These are phyloP conservation scores for Sphecodes monilicornis DNA, from an alignment of 2,888 invertebrate species.

Conservation along the genomic window DNA sequence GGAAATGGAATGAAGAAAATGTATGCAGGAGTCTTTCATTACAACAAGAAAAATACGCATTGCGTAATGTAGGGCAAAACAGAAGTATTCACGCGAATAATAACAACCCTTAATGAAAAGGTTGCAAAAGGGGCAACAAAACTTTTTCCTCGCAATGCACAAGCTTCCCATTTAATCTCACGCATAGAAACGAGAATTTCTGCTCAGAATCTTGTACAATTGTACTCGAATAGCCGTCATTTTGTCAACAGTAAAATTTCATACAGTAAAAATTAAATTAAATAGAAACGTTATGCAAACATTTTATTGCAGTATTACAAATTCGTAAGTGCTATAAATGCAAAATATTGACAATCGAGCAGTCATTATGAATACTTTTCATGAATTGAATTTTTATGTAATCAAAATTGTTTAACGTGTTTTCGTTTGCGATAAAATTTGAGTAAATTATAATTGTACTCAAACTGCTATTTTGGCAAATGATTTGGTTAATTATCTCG, in stretches of 20 bases:
- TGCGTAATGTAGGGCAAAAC: neutral
- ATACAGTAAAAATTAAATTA: too few species aligned
- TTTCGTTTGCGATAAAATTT: too few species aligned
- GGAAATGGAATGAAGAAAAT: conserved; percentile 1
- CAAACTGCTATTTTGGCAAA: neutral
- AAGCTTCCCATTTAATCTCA: neutral
- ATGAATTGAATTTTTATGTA: too few species aligned
- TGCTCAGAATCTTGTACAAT: neutral
- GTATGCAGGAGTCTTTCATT: neutral
- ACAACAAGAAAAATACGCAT: neutral
- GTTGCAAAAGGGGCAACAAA: neutral
- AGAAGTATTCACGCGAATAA: neutral
- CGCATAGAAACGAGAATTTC: neutral
- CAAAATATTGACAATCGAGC: too few species aligned
- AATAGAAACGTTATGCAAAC: too few species aligned
- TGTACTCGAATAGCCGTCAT: neutral
- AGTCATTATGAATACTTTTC: too few species aligned
- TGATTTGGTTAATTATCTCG: neutral
- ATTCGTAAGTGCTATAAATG: too few species aligned
- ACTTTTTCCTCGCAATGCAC: neutral
- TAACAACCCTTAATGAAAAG: neutral
- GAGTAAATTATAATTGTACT: neutral
- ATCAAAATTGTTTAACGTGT: too few species aligned
- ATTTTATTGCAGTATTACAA: too few species aligned
- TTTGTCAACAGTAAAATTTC: too few species aligned